These are phyloP conservation scores for Sinopyrophorus schimmeli DNA, from an alignment of 2,888 invertebrate species.

Conservation along the genomic window DNA sequence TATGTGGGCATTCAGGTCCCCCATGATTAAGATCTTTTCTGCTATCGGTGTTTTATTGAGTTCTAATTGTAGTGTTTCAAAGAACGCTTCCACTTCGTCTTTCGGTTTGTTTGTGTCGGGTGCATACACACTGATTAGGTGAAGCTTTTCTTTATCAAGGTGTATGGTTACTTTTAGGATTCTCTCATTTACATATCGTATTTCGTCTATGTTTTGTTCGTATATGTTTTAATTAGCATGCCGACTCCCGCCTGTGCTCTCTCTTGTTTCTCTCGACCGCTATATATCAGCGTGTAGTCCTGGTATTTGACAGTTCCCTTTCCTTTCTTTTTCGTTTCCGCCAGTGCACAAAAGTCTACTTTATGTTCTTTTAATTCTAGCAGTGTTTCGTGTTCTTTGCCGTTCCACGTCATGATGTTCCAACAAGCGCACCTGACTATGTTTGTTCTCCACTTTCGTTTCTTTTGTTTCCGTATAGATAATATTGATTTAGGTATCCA, in stretches of 20 bases:
- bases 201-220: slow-evolving; percentile 2
- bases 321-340: too few species aligned
- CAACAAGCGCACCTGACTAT: not conserved
- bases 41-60: not conserved
- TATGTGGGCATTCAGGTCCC: slow-evolving; percentile 8
- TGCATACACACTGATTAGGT: slow-evolving; percentile 10
- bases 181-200: too few species aligned
- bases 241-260: not conserved
- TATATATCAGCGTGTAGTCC: slow-evolving; percentile 1
- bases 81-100: slow-evolving; percentile 8
- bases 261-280: not conserved
- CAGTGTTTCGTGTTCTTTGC: not conserved
- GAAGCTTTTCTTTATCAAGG: too few species aligned
- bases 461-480: not conserved
- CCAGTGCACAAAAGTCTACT: not conserved
- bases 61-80: slow-evolving; percentile 5
- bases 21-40: slow-evolving; percentile 2
- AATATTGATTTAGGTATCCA: too few species aligned
- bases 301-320: too few species aligned
- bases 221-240: not conserved
- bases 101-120: slow-evolving; percentile 9
- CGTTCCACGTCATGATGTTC: not conserved
- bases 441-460: not conserved
- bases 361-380: not conserved
- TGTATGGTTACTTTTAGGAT: too few species aligned